Evolutionary conservation across 2,888 invertebrate species (phyloP).

Genomic region (Trissolcus japonicus): DNA sequence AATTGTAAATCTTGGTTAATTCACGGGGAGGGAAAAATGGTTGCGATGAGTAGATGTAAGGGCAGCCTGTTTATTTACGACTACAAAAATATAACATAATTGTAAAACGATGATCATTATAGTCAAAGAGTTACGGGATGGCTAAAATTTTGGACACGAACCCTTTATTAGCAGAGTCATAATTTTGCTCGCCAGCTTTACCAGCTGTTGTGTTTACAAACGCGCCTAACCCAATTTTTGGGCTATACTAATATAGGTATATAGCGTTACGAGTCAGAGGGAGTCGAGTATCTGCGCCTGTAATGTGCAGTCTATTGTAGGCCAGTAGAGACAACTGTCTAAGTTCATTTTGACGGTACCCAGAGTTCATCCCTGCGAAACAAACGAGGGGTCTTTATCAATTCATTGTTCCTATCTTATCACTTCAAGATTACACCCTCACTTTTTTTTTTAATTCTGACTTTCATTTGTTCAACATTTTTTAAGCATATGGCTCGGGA

Average conservation of each 20-base stretch:
- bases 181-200: conserved; percentile 41
- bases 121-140: conserved; percentile 46
- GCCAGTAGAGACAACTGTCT: conserved; percentile 52
- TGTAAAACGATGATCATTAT: conserved; percentile 10
- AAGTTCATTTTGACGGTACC: conserved; percentile 8
- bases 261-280: conserved; percentile 26
- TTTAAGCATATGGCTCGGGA: no score
- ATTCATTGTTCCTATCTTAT: conserved; percentile 30
- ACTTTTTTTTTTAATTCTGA: no score
- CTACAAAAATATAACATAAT: conserved; percentile 1
- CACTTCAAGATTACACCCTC: not conserved
- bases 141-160: conserved; percentile 32
- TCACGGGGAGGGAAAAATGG: not conserved
- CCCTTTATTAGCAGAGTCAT: conserved; percentile 46
- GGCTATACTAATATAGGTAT: conserved; percentile 26
- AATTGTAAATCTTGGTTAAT: not conserved
- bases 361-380: conserved; percentile 31
- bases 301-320: conserved; percentile 27
- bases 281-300: conserved; percentile 17
- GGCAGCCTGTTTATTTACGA: conserved; percentile 7
- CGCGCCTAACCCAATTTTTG: conserved; percentile 50
- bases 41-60: not conserved
- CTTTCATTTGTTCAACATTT: no score
- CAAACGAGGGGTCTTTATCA: conserved; percentile 22
- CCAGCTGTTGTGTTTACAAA: conserved; percentile 51